A percentile compares a stretch with the other conserved stretches of the same genome.
These are phyloP conservation scores for Gymnobelideus leadbeateri DNA, from an alignment of 2,113 vertebrate species.

Conservation along the genomic window DNA sequence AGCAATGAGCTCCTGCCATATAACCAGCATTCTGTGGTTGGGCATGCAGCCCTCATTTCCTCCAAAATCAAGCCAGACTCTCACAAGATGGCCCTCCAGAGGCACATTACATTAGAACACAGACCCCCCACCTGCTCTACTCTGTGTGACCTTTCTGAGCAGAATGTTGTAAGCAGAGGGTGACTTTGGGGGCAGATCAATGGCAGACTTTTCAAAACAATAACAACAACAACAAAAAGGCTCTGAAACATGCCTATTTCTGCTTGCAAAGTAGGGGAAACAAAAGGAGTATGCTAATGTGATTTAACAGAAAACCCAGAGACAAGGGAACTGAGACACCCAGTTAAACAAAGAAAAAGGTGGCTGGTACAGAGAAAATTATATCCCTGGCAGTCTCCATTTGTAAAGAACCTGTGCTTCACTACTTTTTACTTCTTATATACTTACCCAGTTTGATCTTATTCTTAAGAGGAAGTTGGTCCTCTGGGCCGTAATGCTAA, in stretches of 20 bases:
- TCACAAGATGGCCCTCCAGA: constrained; percentile 25
- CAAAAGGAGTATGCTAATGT: background rate
- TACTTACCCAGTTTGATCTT: background rate
- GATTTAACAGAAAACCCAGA: background rate
- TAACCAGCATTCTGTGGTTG: background rate
- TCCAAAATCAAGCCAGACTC: constrained; percentile 39
- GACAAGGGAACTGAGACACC: background rate
- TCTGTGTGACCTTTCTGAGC: background rate
- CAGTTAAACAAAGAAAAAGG: background rate
- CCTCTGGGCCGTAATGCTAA: background rate
- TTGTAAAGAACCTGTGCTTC: background rate
- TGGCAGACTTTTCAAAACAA: constrained; percentile 1
- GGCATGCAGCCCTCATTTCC: constrained; percentile 7
- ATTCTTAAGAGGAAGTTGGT: background rate
- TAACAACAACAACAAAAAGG: background rate
- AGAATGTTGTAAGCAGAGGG: constrained; percentile 19
- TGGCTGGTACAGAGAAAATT: constrained; percentile 25
- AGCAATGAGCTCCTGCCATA: background rate
- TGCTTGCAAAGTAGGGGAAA: constrained; percentile 31
- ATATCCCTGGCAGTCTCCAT: background rate
- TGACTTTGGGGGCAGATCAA: constrained; percentile 31
- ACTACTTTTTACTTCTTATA: background rate
- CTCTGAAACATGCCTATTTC: background rate
- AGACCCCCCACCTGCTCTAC: constrained; percentile 22
- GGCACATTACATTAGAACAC: constrained; percentile 26